Conservation (phyloP, 2,113 vertebrate species). For the cattle (Bos taurus) region ARS-UCD2.0 NC_037333.1:38459001-38459500, state of each 20-base stretch:
- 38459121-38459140: neutral
- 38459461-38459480: neutral
- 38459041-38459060: neutral
- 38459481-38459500: neutral
- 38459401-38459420: neutral
- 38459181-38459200: neutral
- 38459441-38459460: neutral
- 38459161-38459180: neutral
- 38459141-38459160: neutral
- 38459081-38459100: neutral
- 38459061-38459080: neutral
- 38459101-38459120: neutral
- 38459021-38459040: neutral
- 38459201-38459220: neutral
- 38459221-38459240: neutral
- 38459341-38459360: neutral
- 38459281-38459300: neutral
- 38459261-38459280: neutral
- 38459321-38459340: neutral
- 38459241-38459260: neutral
- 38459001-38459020: neutral
- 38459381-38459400: neutral
- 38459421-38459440: neutral
- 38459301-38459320: neutral
- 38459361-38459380: neutral